phyloP scores from a whole-genome alignment of 2,888 invertebrate species.

The Hemistola chrysoprasaria region DNA sequence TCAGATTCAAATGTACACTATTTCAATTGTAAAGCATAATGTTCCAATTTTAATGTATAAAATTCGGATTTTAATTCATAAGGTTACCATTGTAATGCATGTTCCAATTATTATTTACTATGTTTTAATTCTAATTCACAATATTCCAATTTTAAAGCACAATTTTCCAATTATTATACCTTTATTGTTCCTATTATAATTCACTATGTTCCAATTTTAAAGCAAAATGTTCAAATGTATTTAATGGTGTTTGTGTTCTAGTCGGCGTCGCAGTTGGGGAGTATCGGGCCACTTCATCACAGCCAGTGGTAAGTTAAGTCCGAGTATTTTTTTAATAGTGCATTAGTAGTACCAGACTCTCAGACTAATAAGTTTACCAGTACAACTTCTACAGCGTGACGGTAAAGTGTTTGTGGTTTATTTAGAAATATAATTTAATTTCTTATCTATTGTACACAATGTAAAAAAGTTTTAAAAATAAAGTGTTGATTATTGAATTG shows the following conservation, averaged over 20 bases:
- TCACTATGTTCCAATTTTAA: slow-evolving; percentile 2
- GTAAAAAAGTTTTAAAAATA: slow-evolving; percentile 46
- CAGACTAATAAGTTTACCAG: slow-evolving; percentile 9
- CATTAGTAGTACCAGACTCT: slow-evolving; percentile 52
- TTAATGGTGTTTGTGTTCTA: slow-evolving; percentile 47
- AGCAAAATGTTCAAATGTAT: too few species aligned
- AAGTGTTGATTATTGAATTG: slow-evolving; percentile 34
- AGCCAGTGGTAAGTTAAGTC: slow-evolving; percentile 63
- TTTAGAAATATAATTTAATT: slow-evolving; percentile 19
- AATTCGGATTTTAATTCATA: too few species aligned
- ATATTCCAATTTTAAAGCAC: too few species aligned
- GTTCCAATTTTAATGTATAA: too few species aligned
- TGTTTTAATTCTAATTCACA: too few species aligned
- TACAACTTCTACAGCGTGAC: slow-evolving; percentile 11
- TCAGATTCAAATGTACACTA: too few species aligned
- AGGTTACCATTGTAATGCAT: slow-evolving; percentile 4
- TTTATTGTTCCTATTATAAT: too few species aligned
- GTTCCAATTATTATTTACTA: too few species aligned
- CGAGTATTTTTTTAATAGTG: slow-evolving; percentile 66
- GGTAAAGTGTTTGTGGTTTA: slow-evolving; percentile 44
- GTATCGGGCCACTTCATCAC: slow-evolving; percentile 23
- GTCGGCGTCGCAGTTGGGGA: slow-evolving; percentile 50
- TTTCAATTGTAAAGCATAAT: too few species aligned
- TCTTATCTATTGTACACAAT: slow-evolving; percentile 37
- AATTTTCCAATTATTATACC: too few species aligned